Percentiles rank a stretch among this genome's conserved stretches.
Conservation (phyloP, 2,113 vertebrate species). For the Macquaria australasica region DNA sequence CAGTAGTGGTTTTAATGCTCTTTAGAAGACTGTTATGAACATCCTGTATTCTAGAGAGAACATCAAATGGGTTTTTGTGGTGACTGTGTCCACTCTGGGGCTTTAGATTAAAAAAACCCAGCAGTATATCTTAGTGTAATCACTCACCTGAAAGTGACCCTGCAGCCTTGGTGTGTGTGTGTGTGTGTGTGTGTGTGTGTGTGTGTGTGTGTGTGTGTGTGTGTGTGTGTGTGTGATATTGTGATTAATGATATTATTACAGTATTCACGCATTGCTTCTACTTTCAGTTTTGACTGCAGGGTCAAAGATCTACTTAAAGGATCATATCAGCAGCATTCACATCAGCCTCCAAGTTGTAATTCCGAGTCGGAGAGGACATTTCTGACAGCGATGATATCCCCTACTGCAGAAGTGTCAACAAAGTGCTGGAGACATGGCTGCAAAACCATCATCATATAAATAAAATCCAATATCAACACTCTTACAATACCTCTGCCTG, state of each 20-base stretch:
- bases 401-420: not conserved
- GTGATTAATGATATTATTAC: slow-evolving; percentile 4
- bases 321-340: not conserved
- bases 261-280: not conserved
- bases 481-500: too few species aligned
- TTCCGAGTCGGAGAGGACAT: not conserved
- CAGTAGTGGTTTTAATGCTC: not conserved
- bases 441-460: not conserved
- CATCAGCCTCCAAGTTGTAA: too few species aligned
- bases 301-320: not conserved
- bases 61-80: not conserved
- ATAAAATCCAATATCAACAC: not conserved
- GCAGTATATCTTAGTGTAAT: not conserved
- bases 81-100: not conserved
- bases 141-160: not conserved
- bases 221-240: not conserved
- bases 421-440: not conserved
- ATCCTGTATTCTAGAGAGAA: not conserved
- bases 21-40: not conserved
- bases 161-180: not conserved
- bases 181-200: too few species aligned
- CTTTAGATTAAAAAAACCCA: not conserved
- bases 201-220: not conserved
- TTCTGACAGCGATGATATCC: not conserved
- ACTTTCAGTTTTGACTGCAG: not conserved